Evolutionary conservation across 2,113 vertebrate genomes (phyloP), one percentile per base, ranked within the genome.

Genomic region (Ancistrus triradiatus): DNA sequence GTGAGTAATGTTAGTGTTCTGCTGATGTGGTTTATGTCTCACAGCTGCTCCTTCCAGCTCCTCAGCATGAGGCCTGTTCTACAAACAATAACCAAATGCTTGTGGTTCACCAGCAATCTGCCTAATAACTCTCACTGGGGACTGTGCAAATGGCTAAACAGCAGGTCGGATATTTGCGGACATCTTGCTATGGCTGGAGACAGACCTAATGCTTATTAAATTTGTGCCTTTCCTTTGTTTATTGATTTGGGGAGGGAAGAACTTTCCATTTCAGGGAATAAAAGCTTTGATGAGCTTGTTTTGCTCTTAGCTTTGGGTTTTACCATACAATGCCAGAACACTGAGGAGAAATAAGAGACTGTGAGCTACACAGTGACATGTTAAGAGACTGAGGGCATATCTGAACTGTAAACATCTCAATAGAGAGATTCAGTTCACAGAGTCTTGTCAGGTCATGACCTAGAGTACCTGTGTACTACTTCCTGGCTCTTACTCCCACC

Each of bases 101-200:
- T 63, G 63, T 42, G 58, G 58, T 57, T 67, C 40, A 57, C 63
- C 63, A 67, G 44, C 37, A 57, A 57, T 50, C 46, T 43, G 58
- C 48, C 46, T 37, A 38, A 51, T 6, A 61, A 15, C 59, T 47
- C 59, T 47, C 31, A 11, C 38, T 2, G 19, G 47, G 63, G 8
- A 25, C 19, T 6, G 47, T 17, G n/a, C 27, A 52, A 63, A 72
- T 68, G 55, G 25, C 15, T 4, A 65, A 24, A 59, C 31, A 47
- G 37, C 8, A 13, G 15, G 43, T 50, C 14, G 19, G 43, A 57
- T 43, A 17, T 58, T 72, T 46, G 51, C n/a, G 46, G 63, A 7
- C 8, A 22, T 50, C 15, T 22, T 28, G 40, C 17, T 51, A 44
- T 5, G 28, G 33, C 50, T 63, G 52, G 51, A 42, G 18, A 22